Percentiles rank a stretch among this genome's conserved stretches.
Conservation (phyloP, 2,797 vertebrate genomes). For the Haliaeetus albicilla region DNA sequence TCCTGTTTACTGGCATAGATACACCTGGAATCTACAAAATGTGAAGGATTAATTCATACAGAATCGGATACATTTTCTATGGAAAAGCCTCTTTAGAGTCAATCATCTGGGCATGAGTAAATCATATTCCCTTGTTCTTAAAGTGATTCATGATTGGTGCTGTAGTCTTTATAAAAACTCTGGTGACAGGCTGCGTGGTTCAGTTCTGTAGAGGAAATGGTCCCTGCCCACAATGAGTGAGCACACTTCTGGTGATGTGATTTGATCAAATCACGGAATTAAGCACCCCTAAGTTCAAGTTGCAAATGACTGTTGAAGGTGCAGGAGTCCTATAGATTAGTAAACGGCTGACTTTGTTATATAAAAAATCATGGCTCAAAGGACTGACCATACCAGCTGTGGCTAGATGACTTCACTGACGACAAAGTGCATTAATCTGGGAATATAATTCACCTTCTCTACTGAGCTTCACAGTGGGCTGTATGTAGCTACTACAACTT, state of each 20-base stretch:
- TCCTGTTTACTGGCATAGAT: not conserved
- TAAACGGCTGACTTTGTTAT: not conserved
- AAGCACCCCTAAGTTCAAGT: not conserved
- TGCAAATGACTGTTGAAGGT: not conserved
- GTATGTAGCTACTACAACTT: not conserved
- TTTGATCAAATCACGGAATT: not conserved
- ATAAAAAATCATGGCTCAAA: accelerated
- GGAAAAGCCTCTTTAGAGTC: not conserved
- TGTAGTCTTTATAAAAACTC: accelerated
- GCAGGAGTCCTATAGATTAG: too few relatives aligned
- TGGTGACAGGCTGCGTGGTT: not conserved
- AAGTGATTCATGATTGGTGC: not conserved
- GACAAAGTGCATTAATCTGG: not conserved
- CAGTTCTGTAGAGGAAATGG: not conserved
- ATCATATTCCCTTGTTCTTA: too few relatives aligned
- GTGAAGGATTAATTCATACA: too few relatives aligned
- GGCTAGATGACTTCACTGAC: not conserved
- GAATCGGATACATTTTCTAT: accelerated
- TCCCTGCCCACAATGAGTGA: not conserved
- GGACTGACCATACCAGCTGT: not conserved
- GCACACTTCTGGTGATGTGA: accelerated
- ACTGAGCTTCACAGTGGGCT: not conserved
- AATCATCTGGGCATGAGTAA: not conserved
- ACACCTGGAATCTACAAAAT: too few relatives aligned
- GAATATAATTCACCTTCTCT: not conserved